Base-by-base conservation (phyloP, 2,113 vertebrate species). In the Euleptes europaea region DNA sequence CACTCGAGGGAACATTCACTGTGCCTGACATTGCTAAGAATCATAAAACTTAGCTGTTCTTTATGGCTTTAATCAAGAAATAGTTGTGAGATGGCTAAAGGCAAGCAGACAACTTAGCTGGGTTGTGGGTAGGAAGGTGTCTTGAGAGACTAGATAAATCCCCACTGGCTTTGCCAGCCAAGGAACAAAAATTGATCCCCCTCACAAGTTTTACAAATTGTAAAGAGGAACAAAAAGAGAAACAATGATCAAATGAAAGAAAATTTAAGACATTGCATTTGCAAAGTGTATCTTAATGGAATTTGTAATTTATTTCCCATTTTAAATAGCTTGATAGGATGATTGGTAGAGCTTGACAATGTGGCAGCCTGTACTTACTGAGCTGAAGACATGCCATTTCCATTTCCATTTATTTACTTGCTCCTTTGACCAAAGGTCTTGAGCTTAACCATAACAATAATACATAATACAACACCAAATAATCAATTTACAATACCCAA, bases 41-140 rank as follows among this genome's bases (percentile, higher is more conserved):
- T 91, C 78, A 86, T 77, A 80, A 77, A 93, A 89, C 35, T 33
- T 90, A 63, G 84, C 63, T 88, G 74, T 33, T 87, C 76, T 94
- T 93, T 88, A 92, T 88, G 85, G 81, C 76, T 89, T 94, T 92
- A 88, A 88, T 87, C 90, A 89, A 90, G 35, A 67, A 72, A 51
- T 49, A 71, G 42, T 79, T 91, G 82, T 84, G 44, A 89, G 57
- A 88, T 80, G 84, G 75, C 38, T 90, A 90, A 92, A 70, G 75
- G 78, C 49, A 67, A 77, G 73, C 19, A 89, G 67, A 26, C 79
- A 88, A 69, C 87, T 91, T 88, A 74, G 65, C 84, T 78, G 75
- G 67, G 72, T 86, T 84, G 42, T 38, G n/a, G 33, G 73, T 4
- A 31, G 28, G 65, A 72, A 87, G 54, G 26, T 78, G 7, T 82